phyloP scores from a whole-genome alignment of 1,140 invertebrate genomes.

The Caerostris darwini region DNA sequence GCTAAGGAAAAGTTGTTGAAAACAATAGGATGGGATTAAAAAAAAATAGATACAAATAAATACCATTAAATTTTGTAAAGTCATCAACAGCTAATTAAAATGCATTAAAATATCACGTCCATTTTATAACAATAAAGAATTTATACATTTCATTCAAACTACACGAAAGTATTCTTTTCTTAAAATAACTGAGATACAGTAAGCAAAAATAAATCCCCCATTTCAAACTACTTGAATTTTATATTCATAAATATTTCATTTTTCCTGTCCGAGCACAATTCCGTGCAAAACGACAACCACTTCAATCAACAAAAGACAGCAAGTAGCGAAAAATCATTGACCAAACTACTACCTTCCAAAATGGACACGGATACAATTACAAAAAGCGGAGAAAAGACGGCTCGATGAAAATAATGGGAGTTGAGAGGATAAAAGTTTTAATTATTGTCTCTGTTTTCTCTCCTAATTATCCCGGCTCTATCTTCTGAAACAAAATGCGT shows the following conservation, averaged over 20 bases:
- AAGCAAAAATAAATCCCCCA: not conserved
- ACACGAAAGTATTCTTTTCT: not conserved
- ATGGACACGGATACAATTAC: not conserved
- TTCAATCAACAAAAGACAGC: not conserved
- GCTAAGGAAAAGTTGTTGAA: too few relatives aligned
- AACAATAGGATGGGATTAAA: too few relatives aligned
- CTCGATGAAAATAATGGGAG: constrained; percentile 10
- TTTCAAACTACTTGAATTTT: not conserved
- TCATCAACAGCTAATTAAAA: too few relatives aligned
- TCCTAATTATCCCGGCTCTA: constrained; percentile 55
- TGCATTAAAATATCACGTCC: too few relatives aligned
- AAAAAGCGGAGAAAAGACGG: not conserved
- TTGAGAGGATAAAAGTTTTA: constrained; percentile 46
- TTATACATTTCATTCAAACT: not conserved
- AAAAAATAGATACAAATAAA: too few relatives aligned
- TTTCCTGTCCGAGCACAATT: not conserved
- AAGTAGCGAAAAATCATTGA: not conserved
- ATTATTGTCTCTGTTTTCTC: constrained; percentile 54
- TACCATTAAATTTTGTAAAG: too few relatives aligned
- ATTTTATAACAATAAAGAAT: not conserved
- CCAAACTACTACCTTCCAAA: not conserved
- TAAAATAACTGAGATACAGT: not conserved
- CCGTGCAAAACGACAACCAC: not conserved
- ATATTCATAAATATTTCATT: not conserved
- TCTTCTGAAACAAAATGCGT: constrained; percentile 54